A percentile compares a stretch with the other conserved stretches of the same genome.
phyloP scores from a whole-genome alignment of 2,888 invertebrate species.

The Arctia plantaginis region DNA sequence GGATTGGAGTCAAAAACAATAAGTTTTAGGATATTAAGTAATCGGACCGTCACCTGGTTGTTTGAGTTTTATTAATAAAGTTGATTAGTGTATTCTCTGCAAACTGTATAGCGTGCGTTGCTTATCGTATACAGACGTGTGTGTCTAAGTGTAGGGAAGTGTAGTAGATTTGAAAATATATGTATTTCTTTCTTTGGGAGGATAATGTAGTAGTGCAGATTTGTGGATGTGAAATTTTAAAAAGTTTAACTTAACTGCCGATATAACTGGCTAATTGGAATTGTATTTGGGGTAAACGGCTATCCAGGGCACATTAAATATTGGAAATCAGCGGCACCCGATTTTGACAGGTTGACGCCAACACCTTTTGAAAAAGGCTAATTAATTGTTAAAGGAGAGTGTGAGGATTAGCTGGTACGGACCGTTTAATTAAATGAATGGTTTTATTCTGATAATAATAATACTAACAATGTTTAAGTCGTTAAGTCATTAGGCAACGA shows the following conservation, averaged over 20 bases:
- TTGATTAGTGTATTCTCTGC: not conserved
- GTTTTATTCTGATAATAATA: not conserved
- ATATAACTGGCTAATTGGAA: not conserved
- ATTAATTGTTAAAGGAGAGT: not conserved
- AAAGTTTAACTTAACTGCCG: slow-evolving; percentile 14
- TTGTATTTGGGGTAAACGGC: not conserved
- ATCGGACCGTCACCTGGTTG: not conserved
- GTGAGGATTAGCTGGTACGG: not conserved
- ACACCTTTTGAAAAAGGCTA: slow-evolving; percentile 24
- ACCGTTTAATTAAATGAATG: not conserved
- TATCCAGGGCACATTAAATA: not conserved
- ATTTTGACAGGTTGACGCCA: slow-evolving; percentile 18
- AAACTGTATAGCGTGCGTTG: slow-evolving; percentile 2
- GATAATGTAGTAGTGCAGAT: not conserved
- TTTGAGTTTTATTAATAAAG: not conserved
- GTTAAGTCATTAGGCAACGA: not conserved
- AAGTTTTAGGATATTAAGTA: not conserved
- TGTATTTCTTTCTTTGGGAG: not conserved
- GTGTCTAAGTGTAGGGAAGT: not conserved
- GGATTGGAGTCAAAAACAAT: too few species aligned
- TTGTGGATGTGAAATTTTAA: slow-evolving; percentile 5
- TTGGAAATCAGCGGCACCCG: slow-evolving; percentile 13
- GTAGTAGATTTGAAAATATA: not conserved
- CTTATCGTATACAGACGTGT: not conserved
- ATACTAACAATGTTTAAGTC: not conserved